A percentile compares a stretch with the other conserved stretches of the same genome.
These are phyloP conservation scores for Rhynchotus rufescens DNA, from an alignment of 2,797 vertebrate species.

Conservation along the genomic window DNA sequence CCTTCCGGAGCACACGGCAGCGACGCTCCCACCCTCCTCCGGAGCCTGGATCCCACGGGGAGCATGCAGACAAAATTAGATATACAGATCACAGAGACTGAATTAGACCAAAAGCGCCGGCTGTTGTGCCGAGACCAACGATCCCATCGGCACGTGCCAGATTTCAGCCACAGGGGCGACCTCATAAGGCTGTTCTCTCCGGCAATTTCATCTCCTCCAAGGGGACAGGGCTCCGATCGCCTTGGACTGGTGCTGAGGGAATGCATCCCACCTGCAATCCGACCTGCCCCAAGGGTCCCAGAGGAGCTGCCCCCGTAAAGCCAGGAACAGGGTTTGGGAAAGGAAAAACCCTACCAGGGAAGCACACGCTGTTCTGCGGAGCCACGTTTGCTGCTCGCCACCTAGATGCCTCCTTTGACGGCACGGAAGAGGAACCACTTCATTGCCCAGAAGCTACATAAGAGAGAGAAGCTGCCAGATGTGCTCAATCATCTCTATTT, in stretches of 20 bases:
- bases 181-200: background rate
- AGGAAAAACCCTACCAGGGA: background rate
- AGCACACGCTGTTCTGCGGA: background rate
- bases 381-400: background rate
- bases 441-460: fast-evolving
- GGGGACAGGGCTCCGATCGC: too few species aligned
- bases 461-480: background rate
- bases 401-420: background rate
- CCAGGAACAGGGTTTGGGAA: background rate
- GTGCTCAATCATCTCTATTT: background rate
- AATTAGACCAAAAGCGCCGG: background rate
- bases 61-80: background rate
- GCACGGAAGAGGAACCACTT: background rate
- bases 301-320: background rate
- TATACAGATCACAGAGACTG: background rate
- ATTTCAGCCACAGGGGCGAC: background rate
- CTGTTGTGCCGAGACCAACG: background rate
- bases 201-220: fast-evolving
- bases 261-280: fast-evolving
- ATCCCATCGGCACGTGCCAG: background rate
- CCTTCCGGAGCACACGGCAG: background rate
- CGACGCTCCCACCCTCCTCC: background rate
- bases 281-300: fast-evolving
- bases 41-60: background rate
- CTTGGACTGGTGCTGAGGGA: fast-evolving